Conservation (phyloP, 2,888 invertebrate genomes). For the Meiosimyza platycephala region DNA sequence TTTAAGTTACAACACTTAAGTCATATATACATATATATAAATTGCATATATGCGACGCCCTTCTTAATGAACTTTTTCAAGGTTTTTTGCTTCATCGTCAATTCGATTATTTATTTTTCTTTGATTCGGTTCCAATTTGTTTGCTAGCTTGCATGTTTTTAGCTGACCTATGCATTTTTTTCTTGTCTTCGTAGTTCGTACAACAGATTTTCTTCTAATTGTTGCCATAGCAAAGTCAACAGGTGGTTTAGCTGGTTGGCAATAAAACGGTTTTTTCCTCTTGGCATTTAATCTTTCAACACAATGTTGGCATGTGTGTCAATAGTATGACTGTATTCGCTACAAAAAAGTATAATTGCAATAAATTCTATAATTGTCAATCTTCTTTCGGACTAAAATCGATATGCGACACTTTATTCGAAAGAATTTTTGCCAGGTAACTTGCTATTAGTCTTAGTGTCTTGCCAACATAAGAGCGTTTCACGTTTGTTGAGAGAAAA, state of each 20-base stretch:
- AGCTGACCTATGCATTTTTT: conserved; percentile 30
- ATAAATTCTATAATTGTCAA: no score
- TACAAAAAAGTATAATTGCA: no score
- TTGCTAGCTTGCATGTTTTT: neutral
- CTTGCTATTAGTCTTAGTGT: no score
- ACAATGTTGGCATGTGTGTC: no score
- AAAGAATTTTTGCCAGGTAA: no score
- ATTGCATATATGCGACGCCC: neutral
- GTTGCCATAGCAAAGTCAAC: neutral
- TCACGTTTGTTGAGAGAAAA: no score
- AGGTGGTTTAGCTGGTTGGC: neutral
- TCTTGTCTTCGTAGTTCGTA: conserved; percentile 8
- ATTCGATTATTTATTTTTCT: neutral
- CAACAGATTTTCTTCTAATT: conserved; percentile 9
- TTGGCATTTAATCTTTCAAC: neutral
- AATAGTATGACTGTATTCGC: no score
- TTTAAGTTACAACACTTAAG: no score
- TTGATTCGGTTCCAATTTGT: conserved; percentile 23
- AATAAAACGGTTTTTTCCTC: neutral
- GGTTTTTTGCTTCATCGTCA: neutral
- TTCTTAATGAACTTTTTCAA: conserved; percentile 27
- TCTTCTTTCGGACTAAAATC: no score
- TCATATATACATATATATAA: no score
- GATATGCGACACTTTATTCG: no score
- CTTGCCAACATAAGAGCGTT: no score